Conservation (phyloP, 2,888 invertebrate species). For the Anthophora plumipes region DNA sequence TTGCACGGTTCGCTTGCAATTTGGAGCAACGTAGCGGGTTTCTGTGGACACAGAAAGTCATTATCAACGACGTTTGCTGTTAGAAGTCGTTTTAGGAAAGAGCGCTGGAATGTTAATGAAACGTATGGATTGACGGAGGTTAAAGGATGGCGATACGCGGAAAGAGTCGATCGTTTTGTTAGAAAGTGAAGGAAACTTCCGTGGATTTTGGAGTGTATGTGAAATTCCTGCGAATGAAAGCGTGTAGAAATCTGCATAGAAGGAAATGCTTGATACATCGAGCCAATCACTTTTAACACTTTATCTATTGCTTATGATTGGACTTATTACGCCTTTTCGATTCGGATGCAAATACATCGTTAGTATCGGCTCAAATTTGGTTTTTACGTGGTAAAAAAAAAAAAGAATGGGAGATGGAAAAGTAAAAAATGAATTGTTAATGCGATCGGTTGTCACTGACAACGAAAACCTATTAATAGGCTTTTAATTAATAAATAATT, state of each 20-base stretch:
- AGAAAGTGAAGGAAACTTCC: constrained; percentile 3
- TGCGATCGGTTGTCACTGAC: too few relatives aligned
- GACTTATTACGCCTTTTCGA: too few relatives aligned
- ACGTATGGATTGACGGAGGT: background rate
- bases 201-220: background rate
- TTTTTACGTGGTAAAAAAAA: too few relatives aligned
- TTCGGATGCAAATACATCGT: too few relatives aligned
- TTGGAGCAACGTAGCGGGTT: constrained; percentile 1
- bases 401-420: too few relatives aligned
- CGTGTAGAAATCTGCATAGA: background rate
- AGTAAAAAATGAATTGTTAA: too few relatives aligned
- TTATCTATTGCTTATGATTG: too few relatives aligned
- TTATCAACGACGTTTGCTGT: background rate
- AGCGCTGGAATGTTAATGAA: background rate
- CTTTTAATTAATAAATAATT: too few relatives aligned
- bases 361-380: too few relatives aligned
- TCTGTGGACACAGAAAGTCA: background rate
- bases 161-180: background rate
- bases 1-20: constrained; percentile 28
- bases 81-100: background rate
- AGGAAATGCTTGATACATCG: background rate
- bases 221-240: constrained; percentile 15
- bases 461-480: too few relatives aligned
- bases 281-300: background rate
- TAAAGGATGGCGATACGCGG: background rate